Conservation (phyloP, 2,888 invertebrate genomes). For the Tethea ocularis region DNA sequence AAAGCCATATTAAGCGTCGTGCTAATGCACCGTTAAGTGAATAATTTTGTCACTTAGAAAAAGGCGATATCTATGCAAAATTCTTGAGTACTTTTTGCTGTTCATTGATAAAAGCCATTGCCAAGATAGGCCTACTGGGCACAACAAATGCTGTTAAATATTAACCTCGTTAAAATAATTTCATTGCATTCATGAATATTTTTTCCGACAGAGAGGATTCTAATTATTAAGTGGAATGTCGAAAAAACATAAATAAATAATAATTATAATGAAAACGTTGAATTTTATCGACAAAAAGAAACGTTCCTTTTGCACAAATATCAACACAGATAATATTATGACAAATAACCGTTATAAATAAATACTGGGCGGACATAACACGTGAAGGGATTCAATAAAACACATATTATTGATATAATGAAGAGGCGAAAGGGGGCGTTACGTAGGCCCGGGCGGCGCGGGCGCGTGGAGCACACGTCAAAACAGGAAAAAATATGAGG, state of each 20-base stretch:
- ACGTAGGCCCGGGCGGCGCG: constrained; percentile 22
- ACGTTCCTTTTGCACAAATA: background rate
- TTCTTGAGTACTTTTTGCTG: background rate
- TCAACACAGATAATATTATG: constrained; percentile 25
- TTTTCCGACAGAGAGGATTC: background rate
- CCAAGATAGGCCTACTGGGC: background rate
- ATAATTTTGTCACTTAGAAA: background rate
- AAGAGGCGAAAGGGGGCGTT: constrained; percentile 62
- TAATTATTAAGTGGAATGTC: background rate
- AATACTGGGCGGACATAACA: constrained; percentile 50
- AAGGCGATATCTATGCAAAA: constrained; percentile 5
- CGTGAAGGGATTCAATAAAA: constrained; percentile 50
- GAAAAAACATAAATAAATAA: too few relatives aligned
- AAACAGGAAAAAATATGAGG: constrained; percentile 31
- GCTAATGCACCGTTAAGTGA: background rate
- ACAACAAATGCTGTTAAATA: background rate
- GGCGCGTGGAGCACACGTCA: constrained; percentile 18
- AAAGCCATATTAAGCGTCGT: background rate
- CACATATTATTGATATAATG: constrained; percentile 58
- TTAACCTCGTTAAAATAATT: background rate
- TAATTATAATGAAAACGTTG: too few relatives aligned
- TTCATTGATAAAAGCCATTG: background rate
- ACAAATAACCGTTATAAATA: constrained; percentile 38
- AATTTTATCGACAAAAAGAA: background rate
- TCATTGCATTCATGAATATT: background rate